A percentile compares a stretch with the other conserved stretches of the same genome.
Conservation (phyloP, 1,140 invertebrate genomes). For the Aphelinus certus region DNA sequence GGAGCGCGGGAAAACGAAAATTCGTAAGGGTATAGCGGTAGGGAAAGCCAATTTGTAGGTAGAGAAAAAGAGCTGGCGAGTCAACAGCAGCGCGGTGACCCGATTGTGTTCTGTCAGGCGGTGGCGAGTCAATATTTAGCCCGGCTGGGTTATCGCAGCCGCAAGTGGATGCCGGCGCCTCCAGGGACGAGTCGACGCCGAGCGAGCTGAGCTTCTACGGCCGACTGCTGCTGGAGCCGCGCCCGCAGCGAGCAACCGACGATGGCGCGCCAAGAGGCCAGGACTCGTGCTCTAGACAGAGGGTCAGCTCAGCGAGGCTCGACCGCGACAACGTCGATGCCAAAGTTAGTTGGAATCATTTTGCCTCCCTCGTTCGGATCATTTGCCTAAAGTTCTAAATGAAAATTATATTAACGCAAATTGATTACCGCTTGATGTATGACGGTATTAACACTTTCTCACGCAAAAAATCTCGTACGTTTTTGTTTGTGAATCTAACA, state of each 20-base stretch:
- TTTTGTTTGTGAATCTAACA: no score
- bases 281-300: background rate
- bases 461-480: no score
- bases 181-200: slow-evolving; percentile 50
- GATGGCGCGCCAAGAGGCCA: slow-evolving; percentile 14
- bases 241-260: background rate
- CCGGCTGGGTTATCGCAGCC: no score
- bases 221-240: slow-evolving; percentile 45
- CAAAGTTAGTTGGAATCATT: slow-evolving; percentile 40
- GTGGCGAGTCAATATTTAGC: no score
- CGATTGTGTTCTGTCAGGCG: no score
- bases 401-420: background rate
- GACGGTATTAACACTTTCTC: no score
- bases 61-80: no score
- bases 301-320: slow-evolving; percentile 39
- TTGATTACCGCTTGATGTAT: background rate
- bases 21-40: no score
- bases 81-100: no score
- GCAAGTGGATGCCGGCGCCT: background rate
- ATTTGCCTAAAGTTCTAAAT: background rate
- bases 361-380: background rate
- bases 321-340: slow-evolving; percentile 44
- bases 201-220: slow-evolving; percentile 55
- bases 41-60: no score
- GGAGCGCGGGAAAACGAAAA: no score